Evolutionary conservation across 2,113 vertebrate species (phyloP).

Genomic region (Ammodytes dubius): DNA sequence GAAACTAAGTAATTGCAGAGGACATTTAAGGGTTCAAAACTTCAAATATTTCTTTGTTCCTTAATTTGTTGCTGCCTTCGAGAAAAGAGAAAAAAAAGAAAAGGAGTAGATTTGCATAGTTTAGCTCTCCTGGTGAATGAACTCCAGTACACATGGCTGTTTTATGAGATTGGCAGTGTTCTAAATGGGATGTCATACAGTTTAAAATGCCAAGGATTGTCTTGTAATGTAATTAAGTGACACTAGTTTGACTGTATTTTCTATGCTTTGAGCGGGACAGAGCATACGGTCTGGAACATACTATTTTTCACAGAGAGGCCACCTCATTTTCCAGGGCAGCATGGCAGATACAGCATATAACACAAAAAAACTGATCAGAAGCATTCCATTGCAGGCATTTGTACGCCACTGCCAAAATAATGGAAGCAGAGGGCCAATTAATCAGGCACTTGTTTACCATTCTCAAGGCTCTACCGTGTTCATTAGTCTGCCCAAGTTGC

Average conservation of each 20-base stretch:
- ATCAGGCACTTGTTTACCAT: constrained; percentile 86
- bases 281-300: not conserved
- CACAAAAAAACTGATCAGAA: constrained; percentile 61
- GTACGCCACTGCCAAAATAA: constrained; percentile 72
- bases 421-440: constrained; percentile 75
- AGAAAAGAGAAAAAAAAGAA: constrained; percentile 36
- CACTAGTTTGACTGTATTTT: constrained; percentile 38
- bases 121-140: constrained; percentile 35
- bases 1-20: constrained; percentile 35
- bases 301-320: constrained; percentile 38
- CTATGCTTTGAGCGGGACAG: constrained; percentile 24
- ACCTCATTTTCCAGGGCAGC: constrained; percentile 15
- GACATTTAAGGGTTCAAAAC: constrained; percentile 51
- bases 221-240: constrained; percentile 33
- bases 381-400: constrained; percentile 54
- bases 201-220: constrained; percentile 40
- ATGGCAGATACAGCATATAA: not conserved
- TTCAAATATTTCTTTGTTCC: constrained; percentile 46
- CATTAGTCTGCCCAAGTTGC: constrained; percentile 80
- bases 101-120: not conserved
- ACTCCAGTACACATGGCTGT: constrained; percentile 26
- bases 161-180: constrained; percentile 57
- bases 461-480: constrained; percentile 71
- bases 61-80: constrained; percentile 56
- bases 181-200: constrained; percentile 37